Conservation (phyloP, 2,888 invertebrate species). For the Lasioglossum malachurum region DNA sequence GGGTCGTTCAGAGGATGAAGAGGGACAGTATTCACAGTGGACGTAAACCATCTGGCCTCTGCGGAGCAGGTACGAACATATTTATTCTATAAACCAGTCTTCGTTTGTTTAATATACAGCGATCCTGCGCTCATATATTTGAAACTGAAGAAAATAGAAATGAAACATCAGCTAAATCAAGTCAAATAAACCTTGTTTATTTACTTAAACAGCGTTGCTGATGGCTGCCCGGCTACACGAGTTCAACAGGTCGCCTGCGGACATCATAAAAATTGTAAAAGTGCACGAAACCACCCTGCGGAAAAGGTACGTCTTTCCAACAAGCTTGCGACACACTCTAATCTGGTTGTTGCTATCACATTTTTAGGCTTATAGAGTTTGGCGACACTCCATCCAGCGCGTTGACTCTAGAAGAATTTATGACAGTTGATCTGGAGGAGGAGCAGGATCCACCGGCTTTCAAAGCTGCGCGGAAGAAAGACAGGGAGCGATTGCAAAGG, state of each 20-base stretch:
- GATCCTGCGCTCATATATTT: too few relatives aligned
- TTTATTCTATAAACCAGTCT: not conserved
- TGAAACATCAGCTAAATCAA: too few relatives aligned
- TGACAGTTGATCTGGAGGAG: conserved; percentile 97
- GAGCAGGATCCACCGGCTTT: conserved; percentile 99
- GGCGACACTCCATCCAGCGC: conserved; percentile 98
- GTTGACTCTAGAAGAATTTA: conserved; percentile 98
- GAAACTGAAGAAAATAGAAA: too few relatives aligned
- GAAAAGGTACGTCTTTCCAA: conserved; percentile 87
- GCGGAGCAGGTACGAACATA: conserved; percentile 93
- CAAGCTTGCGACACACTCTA: not conserved
- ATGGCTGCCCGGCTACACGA: conserved; percentile 97
- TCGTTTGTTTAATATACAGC: too few relatives aligned
- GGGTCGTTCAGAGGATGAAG: conserved; percentile 98
- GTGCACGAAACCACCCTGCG: conserved; percentile 97
- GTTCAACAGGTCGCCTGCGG: conserved; percentile 93
- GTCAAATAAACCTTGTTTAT: not conserved
- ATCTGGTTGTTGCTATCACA: not conserved
- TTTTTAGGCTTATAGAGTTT: conserved; percentile 93
- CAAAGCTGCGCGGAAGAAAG: conserved; percentile 94
- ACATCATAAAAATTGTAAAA: conserved; percentile 97
- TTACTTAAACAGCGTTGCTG: conserved; percentile 90
- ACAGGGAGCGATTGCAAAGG: conserved; percentile 93
- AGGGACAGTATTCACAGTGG: conserved; percentile 99
- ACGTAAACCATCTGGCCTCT: conserved; percentile 97